A percentile compares a stretch with the other conserved stretches of the same genome.
phyloP scores from a whole-genome alignment of 2,888 invertebrate genomes.

The Limulus polyphemus region DNA sequence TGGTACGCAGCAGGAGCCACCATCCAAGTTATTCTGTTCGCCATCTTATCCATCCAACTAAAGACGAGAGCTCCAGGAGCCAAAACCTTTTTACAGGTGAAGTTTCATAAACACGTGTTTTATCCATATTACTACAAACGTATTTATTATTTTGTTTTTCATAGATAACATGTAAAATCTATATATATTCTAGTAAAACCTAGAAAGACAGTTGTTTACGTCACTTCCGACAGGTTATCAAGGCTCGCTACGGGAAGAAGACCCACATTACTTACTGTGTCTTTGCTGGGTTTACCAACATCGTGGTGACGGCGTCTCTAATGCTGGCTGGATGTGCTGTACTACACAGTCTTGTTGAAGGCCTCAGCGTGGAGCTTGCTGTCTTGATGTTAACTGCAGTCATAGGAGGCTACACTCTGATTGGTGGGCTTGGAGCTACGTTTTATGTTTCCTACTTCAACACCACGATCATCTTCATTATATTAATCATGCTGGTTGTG shows the following conservation, averaged over 20 bases:
- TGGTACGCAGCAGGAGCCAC: too few relatives aligned
- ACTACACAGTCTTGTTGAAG: constrained; percentile 29
- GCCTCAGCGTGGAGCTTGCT: constrained; percentile 33
- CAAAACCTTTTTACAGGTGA: too few relatives aligned
- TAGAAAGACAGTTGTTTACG: constrained; percentile 19
- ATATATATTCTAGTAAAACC: too few relatives aligned
- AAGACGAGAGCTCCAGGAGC: too few relatives aligned
- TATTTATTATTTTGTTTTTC: too few relatives aligned
- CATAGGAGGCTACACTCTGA: constrained; percentile 24
- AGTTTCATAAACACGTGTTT: too few relatives aligned
- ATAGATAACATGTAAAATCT: too few relatives aligned
- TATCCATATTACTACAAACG: too few relatives aligned
- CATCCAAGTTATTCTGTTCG: too few relatives aligned
- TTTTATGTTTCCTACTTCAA: constrained; percentile 39
- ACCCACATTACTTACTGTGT: constrained; percentile 35
- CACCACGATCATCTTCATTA: constrained; percentile 34
- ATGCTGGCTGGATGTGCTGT: constrained; percentile 29
- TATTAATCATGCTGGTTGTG: constrained; percentile 27
- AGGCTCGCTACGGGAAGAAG: constrained; percentile 34
- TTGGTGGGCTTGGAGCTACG: constrained; percentile 30
- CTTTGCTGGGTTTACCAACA: constrained; percentile 36
- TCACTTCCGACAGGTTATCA: constrained; percentile 31
- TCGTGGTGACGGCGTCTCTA: constrained; percentile 36
- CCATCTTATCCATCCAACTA: too few relatives aligned
- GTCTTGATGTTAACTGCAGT: constrained; percentile 32